Evolutionary conservation across 2,888 invertebrate genomes (phyloP).

Genomic region (Aspidiotus destructor): DNA sequence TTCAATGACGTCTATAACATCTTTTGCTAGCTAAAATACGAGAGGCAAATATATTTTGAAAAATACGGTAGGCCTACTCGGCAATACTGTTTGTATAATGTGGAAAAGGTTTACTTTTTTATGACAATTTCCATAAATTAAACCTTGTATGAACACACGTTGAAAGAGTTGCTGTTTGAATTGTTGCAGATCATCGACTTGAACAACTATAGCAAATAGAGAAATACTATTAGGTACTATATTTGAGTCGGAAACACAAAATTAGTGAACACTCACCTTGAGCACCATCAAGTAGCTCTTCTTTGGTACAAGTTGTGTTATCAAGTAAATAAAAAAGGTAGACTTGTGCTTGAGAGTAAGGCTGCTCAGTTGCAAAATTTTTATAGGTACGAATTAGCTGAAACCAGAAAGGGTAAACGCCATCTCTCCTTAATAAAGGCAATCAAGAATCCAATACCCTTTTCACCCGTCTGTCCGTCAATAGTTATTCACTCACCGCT

Average conservation of each 20-base stretch:
- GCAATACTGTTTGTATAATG: too few species aligned
- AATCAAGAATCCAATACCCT: not conserved
- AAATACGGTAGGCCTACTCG: not conserved
- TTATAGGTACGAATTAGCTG: conserved; percentile 46
- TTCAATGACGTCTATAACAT: conserved; percentile 62
- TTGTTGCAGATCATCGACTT: conserved; percentile 61
- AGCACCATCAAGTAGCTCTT: conserved; percentile 71
- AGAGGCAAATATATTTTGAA: conserved; percentile 14
- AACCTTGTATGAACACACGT: conserved; percentile 75
- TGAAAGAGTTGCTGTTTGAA: conserved; percentile 72
- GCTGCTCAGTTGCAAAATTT: conserved; percentile 89
- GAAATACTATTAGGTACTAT: not conserved
- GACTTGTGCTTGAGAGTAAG: conserved; percentile 79
- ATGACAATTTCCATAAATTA: conserved; percentile 81
- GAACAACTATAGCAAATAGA: conserved; percentile 52
- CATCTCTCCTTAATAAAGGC: too few species aligned
- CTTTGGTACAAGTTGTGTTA: conserved; percentile 81
- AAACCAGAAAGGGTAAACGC: too few species aligned
- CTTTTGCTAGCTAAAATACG: conserved; percentile 51
- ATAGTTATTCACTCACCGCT: conserved; percentile 46
- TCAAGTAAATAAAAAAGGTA: conserved; percentile 72
- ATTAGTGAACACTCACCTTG: conserved; percentile 48
- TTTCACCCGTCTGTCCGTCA: too few species aligned
- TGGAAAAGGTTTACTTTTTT: conserved; percentile 44
- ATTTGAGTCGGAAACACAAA: conserved; percentile 3